Evolutionary conservation across 2,888 invertebrate genomes (phyloP), one percentile per base, ranked within the genome.

Genomic region (Drosophila lutescens): DNA sequence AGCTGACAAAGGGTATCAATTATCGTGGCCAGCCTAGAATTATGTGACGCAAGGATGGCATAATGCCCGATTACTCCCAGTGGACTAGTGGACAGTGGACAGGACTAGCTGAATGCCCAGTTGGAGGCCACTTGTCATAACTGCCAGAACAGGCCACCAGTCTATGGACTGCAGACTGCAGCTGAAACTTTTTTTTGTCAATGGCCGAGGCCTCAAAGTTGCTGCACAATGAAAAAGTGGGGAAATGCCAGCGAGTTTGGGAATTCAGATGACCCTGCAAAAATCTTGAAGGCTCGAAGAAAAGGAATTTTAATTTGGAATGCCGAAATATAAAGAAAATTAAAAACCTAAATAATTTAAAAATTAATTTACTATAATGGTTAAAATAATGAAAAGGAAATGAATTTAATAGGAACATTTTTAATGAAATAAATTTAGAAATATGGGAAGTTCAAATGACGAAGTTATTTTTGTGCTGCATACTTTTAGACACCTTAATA

Each of bases 61-160:
- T 79, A 84, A 84, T 77, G 74, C 81, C 80, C 81, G 84, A 86
- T 80, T 85, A 80, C 80, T 84, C 78, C 81, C 83, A 75, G 65
- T 74, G 76, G 79, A 71, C 46, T 5, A 26, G 26, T 0, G n/a
- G 26, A 26, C 83, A 75, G 65, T 74, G 76, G 79, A 71, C 46
- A 66, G 36, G 40, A 44, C 50, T 32, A 32, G 41, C 36, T 8
- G 41, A 15, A 12, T 47, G 46, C 13, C 41, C 36, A 38, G 58
- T 59, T 65, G 59, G 74, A 67, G 78, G 76, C 74, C 74, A 84
- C 76, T 78, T 84, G 81, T 84, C 86, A 85, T 74, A 84, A 78
- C 84, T 76, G 71, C 58, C 74, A 69, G 66, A 67, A 71, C 61
- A 53, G 53, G 46, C 23, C 46, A 38, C 23, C 46, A 38, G 51